A percentile compares a stretch with the other conserved stretches of the same genome.
Evolutionary conservation across 2,113 vertebrate genomes (phyloP).

Genomic region (Fulica atra): DNA sequence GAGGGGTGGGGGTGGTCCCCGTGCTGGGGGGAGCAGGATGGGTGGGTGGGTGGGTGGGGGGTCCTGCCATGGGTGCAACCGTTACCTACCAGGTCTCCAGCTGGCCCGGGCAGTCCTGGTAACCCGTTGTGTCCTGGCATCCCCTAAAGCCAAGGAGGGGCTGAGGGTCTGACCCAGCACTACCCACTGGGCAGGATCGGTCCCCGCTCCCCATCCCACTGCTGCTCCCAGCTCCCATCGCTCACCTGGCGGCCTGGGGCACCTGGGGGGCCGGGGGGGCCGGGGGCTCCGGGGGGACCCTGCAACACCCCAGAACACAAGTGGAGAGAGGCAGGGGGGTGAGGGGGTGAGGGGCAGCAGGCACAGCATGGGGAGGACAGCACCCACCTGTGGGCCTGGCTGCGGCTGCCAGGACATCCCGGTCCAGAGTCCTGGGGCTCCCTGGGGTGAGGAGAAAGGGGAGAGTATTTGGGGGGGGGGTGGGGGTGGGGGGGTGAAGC

Average conservation of each 20-base stretch:
- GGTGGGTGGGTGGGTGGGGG: background rate
- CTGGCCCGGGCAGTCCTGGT: conserved; percentile 87
- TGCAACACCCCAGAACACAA: conserved; percentile 54
- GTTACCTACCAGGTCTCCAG: conserved; percentile 85
- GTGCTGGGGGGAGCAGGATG: rapidly evolving
- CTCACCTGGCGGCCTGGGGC: conserved; percentile 87
- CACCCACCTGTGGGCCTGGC: conserved; percentile 85
- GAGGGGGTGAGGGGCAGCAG: background rate
- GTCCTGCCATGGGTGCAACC: rapidly evolving
- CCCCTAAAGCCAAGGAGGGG: conserved; percentile 84
- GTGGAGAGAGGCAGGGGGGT: background rate
- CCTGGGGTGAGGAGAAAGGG: conserved; percentile 79
- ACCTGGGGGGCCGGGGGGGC: conserved; percentile 84
- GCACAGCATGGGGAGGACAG: background rate
- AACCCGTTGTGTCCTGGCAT: conserved; percentile 90
- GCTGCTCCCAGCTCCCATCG: too few species aligned
- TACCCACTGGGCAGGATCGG: rapidly evolving
- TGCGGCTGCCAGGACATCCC: conserved; percentile 83
- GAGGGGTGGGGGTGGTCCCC: background rate
- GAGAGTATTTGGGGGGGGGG: conserved; percentile 30
- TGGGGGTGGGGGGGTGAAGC: background rate
- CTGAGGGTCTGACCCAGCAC: background rate
- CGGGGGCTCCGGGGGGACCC: conserved; percentile 92
- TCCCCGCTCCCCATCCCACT: rapidly evolving
- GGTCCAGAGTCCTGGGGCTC: conserved; percentile 86